Evolutionary conservation across 2,888 invertebrate species (phyloP).

Genomic region (Sminthurinus aureus): DNA sequence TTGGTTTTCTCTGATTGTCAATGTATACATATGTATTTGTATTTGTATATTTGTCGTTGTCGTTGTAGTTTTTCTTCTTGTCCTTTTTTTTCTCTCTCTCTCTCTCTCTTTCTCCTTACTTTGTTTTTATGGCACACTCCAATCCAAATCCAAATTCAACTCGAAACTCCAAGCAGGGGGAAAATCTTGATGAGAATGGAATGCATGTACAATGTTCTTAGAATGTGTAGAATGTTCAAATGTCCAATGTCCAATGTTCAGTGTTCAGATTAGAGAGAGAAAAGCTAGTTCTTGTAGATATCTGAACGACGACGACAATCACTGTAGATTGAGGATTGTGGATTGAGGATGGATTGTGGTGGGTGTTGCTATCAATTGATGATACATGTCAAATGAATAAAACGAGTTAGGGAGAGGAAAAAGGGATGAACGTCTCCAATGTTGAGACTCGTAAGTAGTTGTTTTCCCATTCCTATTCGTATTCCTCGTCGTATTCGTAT

Average conservation of each 20-base stretch:
- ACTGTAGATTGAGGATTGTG: not conserved
- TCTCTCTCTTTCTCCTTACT: slow-evolving; percentile 26
- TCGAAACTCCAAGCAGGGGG: no score
- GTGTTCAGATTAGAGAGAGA: not conserved
- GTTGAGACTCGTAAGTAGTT: not conserved
- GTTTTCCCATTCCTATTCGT: not conserved
- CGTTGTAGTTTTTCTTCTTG: not conserved
- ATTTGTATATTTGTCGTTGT: not conserved
- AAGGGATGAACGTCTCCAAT: slow-evolving; percentile 11
- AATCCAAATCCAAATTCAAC: not conserved
- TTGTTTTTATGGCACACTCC: slow-evolving; percentile 43
- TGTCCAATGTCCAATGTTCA: slow-evolving; percentile 21
- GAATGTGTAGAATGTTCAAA: not conserved
- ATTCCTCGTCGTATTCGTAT: not conserved
- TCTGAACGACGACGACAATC: no score
- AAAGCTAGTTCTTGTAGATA: slow-evolving; percentile 5
- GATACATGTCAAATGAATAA: slow-evolving; percentile 49
- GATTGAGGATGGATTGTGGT: slow-evolving; percentile 22
- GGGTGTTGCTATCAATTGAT: slow-evolving; percentile 45
- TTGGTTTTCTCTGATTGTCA: no score
- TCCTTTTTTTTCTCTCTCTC: not conserved
- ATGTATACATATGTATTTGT: not conserved
- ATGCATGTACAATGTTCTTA: slow-evolving; percentile 27
- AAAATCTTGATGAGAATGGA: slow-evolving; percentile 24
- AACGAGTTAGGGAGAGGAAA: slow-evolving; percentile 42